Base-by-base conservation (phyloP, 2,113 vertebrate genomes). In the Suricata suricatta region DNA sequence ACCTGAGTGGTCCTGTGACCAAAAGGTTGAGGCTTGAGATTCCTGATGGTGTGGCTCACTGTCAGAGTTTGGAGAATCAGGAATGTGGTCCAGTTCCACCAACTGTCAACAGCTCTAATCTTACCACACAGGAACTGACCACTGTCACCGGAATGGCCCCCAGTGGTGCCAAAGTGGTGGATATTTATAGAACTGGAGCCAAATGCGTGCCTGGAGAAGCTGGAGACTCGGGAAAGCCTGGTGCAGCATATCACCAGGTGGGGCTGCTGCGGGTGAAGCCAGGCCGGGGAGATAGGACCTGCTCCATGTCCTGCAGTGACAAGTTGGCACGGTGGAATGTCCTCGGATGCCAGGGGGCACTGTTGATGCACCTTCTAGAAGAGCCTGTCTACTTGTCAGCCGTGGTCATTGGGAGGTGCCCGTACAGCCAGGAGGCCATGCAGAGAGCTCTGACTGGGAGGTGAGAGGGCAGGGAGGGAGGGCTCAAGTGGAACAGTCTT, bases 271-370 rank as follows among this genome's bases (percentile, higher is more conserved):
- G 99, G 64, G 97, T 99, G 79, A 99, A 99, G 98, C 99, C 99
- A 0, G 99, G 99, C 13, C 99, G 99, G 14, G 99, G 99, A 47
- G 99, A 99, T 86, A 99, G 99, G 17, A 99, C 99, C 0, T 96
- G 99, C 69, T 99, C 99, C 31, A 99, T 99, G 97, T 99, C 99
- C 95, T 99, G 99, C 98, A 99, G 99, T 5, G 99, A 99, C 98
- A 99, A 99, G 97, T 84, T 99, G 96, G 99, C 99, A 57, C 99
- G 99, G 52, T 99, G 99, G 99, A 99, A 98, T 0, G 99, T 99
- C 64, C 98, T 99, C 3, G 99, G 99, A 31, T 99, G 99, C 98
- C 99, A 99, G 95, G 99, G 99, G 0, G 99, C 99, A 10, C 99
- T 99, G 87, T 98, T 99, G 93, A 99, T 99, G 98, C 99, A 99